Conservation (phyloP, 2,888 invertebrate genomes). For the Chaetogeoica ovagalla region DNA sequence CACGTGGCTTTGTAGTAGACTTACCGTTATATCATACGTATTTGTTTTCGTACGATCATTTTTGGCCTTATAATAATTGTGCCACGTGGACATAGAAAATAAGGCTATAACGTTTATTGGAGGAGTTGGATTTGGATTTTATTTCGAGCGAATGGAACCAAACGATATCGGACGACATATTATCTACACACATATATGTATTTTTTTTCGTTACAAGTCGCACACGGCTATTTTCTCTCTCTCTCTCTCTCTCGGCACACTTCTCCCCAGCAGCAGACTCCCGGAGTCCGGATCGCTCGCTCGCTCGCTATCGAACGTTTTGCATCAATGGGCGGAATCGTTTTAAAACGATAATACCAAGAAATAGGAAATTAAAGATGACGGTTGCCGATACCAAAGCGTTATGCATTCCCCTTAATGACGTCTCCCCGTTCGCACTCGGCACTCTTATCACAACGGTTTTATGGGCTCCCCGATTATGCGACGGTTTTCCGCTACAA, state of each 20-base stretch:
- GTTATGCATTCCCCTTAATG: conserved; percentile 48
- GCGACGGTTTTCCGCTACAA: conserved; percentile 53
- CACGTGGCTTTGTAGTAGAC: too few relatives aligned
- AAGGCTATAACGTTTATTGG: not conserved
- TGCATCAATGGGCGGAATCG: conserved; percentile 46
- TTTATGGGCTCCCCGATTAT: conserved; percentile 52
- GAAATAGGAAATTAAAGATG: conserved; percentile 53
- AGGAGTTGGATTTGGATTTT: conserved; percentile 16
- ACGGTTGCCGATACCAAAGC: conserved; percentile 45
- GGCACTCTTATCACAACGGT: conserved; percentile 48
- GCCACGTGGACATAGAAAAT: not conserved
- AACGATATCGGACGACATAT: not conserved
- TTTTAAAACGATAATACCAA: conserved; percentile 30
- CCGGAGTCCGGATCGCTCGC: not conserved
- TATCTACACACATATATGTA: too few relatives aligned
- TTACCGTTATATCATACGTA: too few relatives aligned
- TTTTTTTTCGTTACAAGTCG: not conserved
- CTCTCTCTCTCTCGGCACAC: too few relatives aligned
- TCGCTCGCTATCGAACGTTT: conserved; percentile 42
- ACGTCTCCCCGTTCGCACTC: conserved; percentile 27
- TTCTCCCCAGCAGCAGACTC: not conserved
- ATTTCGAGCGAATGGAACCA: not conserved
- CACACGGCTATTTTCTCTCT: not conserved
- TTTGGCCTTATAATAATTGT: too few relatives aligned
- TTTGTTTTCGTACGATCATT: too few relatives aligned